Conservation (phyloP, 2,113 vertebrate species). For the Charadrius vociferus region DNA sequence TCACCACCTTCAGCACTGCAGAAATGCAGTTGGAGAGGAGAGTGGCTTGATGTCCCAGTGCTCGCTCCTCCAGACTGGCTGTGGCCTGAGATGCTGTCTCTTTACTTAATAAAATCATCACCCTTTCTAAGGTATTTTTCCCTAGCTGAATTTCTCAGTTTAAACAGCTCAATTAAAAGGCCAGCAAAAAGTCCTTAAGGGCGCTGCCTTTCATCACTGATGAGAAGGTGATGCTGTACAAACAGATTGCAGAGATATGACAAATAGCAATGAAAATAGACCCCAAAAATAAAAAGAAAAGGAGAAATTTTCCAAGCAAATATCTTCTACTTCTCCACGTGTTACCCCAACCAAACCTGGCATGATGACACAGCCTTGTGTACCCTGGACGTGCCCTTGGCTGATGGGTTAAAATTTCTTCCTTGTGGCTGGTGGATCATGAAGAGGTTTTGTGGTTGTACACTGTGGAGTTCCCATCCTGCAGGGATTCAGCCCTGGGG, state of each 20-base stretch:
- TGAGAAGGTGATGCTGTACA: background rate
- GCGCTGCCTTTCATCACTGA: background rate
- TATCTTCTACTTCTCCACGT: background rate
- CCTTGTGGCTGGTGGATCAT: background rate
- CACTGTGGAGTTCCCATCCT: background rate
- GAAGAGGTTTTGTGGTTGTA: background rate
- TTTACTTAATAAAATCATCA: background rate
- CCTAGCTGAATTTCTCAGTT: background rate
- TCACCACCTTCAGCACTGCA: background rate
- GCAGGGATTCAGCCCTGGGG: background rate
- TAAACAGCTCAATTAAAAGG: conserved; percentile 40
- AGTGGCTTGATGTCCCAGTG: background rate
- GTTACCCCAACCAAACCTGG: background rate
- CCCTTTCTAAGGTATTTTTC: background rate
- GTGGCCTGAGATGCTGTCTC: background rate
- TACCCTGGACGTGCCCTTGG: background rate
- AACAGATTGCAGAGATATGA: background rate
- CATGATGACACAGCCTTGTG: background rate
- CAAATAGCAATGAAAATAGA: background rate
- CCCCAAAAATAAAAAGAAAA: background rate
- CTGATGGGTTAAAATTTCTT: background rate
- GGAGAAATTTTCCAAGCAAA: background rate
- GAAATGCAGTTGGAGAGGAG: background rate
- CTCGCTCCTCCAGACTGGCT: background rate
- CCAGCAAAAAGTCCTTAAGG: background rate